Conservation (phyloP, 2,797 vertebrate species). For the Chiloscyllium punctatum region DNA sequence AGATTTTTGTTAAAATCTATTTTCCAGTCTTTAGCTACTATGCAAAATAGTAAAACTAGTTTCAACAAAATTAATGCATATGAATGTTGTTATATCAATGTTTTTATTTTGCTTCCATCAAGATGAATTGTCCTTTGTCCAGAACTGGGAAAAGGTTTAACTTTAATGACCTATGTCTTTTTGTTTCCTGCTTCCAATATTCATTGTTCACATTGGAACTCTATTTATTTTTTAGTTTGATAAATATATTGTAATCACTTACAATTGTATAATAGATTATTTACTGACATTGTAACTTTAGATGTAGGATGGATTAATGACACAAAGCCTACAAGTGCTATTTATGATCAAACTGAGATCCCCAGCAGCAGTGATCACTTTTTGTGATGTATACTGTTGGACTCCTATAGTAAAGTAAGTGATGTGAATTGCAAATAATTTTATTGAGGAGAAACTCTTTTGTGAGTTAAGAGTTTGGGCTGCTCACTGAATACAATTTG, state of each 20-base stretch:
- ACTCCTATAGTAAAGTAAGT: neutral
- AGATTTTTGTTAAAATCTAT: slow-evolving; percentile 16
- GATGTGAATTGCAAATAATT: neutral
- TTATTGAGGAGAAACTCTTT: neutral
- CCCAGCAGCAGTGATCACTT: neutral
- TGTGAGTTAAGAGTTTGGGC: neutral
- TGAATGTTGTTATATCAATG: neutral
- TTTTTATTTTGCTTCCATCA: slow-evolving; percentile 2
- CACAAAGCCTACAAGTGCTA: neutral
- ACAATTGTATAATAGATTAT: neutral
- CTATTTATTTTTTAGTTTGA: neutral
- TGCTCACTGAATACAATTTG: neutral
- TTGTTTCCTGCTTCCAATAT: neutral
- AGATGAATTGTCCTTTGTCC: neutral
- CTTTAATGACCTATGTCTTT: neutral
- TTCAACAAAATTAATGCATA: slow-evolving; percentile 26
- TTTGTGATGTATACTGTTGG: neutral
- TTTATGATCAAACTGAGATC: neutral
- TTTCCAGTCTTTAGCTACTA: slow-evolving; percentile 21
- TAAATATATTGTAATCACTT: neutral
- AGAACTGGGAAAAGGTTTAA: neutral
- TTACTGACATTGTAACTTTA: slow-evolving; percentile 1
- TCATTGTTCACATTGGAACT: neutral
- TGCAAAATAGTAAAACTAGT: slow-evolving; percentile 17
- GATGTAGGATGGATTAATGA: neutral